Conservation (phyloP, 2,113 vertebrate genomes). For the Nothoprocta pentlandii region DNA sequence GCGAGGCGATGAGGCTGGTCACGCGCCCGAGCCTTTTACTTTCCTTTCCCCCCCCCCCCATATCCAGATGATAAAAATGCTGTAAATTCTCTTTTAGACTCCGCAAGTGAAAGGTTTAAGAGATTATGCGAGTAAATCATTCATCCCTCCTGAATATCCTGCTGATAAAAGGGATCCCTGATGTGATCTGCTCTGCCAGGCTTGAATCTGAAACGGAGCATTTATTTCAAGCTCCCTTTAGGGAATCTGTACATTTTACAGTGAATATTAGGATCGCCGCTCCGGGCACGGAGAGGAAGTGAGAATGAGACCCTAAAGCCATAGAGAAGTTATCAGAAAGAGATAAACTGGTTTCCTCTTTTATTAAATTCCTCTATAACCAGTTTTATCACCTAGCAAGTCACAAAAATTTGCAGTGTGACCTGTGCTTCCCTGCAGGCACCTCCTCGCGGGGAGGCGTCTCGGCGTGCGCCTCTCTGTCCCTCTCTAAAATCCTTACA, state of each 20-base stretch:
- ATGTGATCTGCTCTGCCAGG: slow-evolving; percentile 63
- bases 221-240: slow-evolving; percentile 61
- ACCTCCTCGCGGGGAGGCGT: fast-evolving
- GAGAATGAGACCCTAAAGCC: slow-evolving; percentile 57
- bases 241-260: slow-evolving; percentile 60
- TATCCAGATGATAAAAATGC: slow-evolving; percentile 55
- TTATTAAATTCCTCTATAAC: slow-evolving; percentile 69
- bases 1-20: neutral
- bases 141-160: slow-evolving; percentile 70
- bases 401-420: slow-evolving; percentile 44
- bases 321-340: slow-evolving; percentile 63
- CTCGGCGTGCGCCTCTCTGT: too few relatives aligned
- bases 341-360: slow-evolving; percentile 73
- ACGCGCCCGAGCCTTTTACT: neutral
- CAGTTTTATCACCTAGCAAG: slow-evolving; percentile 69
- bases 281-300: slow-evolving; percentile 19
- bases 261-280: slow-evolving; percentile 55
- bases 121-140: slow-evolving; percentile 75
- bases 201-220: slow-evolving; percentile 72
- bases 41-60: too few relatives aligned
- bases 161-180: slow-evolving; percentile 67
- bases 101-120: slow-evolving; percentile 70
- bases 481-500: too few relatives aligned
- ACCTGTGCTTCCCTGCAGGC: neutral
- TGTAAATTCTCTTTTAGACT: slow-evolving; percentile 70